Percentiles rank a stretch among this genome's conserved stretches.
Conservation (phyloP, 1,140 invertebrate species). For the Drosophila albomicans region DNA sequence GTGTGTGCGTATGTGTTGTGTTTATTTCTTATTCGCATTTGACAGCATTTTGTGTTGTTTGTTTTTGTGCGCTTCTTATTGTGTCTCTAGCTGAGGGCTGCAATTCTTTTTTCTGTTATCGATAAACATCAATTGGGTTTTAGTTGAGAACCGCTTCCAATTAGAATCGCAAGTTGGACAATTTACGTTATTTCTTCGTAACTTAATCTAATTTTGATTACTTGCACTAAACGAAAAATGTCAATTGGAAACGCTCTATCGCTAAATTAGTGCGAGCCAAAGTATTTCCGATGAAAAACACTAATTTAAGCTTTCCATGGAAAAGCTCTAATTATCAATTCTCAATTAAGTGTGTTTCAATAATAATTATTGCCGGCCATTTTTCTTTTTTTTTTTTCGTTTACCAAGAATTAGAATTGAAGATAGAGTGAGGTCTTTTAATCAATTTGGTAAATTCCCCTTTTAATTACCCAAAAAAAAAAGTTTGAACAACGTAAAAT, state of each 20-base stretch:
- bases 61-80: not conserved
- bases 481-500: not conserved
- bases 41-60: constrained; percentile 12
- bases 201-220: too few relatives aligned
- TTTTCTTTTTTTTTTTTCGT: not conserved
- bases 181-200: too few relatives aligned
- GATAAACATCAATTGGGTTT: not conserved
- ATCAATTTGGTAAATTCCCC: constrained; percentile 1
- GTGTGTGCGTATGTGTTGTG: constrained; percentile 27
- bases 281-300: not conserved
- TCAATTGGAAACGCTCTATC: not conserved
- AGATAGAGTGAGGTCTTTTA: constrained; percentile 14
- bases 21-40: constrained; percentile 47
- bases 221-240: too few relatives aligned
- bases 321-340: constrained; percentile 7
- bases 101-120: not conserved
- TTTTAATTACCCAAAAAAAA: constrained; percentile 1
- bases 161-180: not conserved
- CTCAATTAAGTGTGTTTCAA: not conserved
- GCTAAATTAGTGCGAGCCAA: not conserved
- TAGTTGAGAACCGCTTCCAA: not conserved
- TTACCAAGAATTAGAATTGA: constrained; percentile 9
- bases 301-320: constrained; percentile 9
- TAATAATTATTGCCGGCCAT: not conserved
- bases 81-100: not conserved